Percentiles rank a stretch among this genome's conserved stretches.
Conservation (phyloP, 2,888 invertebrate species). For the Mycalesis mineus region DNA sequence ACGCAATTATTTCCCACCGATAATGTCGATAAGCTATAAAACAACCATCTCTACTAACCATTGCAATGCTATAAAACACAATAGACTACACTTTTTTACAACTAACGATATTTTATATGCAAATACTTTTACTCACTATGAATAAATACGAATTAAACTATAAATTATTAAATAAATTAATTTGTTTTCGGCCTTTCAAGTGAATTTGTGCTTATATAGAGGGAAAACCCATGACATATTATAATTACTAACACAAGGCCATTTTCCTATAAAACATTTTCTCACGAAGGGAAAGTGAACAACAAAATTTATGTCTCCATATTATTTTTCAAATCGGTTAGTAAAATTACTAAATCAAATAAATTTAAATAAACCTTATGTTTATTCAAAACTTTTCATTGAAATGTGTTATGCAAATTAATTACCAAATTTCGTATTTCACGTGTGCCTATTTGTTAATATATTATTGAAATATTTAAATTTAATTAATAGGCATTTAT, state of each 20-base stretch:
- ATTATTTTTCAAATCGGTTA: background rate
- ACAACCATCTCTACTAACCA: slow-evolving; percentile 25
- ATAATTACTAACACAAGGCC: too few species aligned
- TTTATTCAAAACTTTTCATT: background rate
- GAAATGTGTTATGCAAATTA: background rate
- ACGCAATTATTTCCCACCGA: slow-evolving; percentile 42
- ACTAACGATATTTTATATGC: slow-evolving; percentile 7
- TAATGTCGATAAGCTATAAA: slow-evolving; percentile 43
- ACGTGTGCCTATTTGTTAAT: background rate
- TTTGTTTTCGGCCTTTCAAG: too few species aligned
- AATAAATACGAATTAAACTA: too few species aligned
- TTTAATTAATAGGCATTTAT: background rate
- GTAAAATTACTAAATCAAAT: background rate
- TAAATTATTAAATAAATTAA: too few species aligned
- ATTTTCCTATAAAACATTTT: too few species aligned
- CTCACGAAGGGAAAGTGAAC: background rate
- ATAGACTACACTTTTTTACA: slow-evolving; percentile 34
- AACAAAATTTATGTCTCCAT: background rate
- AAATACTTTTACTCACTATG: too few species aligned
- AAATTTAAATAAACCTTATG: background rate
- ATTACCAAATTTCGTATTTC: background rate
- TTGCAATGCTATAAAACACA: slow-evolving; percentile 2
- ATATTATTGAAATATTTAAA: background rate
- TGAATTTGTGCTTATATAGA: too few species aligned
- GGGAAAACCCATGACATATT: too few species aligned